Evolutionary conservation across 2,888 invertebrate genomes (phyloP).

Genomic region (Cancer borealis): DNA sequence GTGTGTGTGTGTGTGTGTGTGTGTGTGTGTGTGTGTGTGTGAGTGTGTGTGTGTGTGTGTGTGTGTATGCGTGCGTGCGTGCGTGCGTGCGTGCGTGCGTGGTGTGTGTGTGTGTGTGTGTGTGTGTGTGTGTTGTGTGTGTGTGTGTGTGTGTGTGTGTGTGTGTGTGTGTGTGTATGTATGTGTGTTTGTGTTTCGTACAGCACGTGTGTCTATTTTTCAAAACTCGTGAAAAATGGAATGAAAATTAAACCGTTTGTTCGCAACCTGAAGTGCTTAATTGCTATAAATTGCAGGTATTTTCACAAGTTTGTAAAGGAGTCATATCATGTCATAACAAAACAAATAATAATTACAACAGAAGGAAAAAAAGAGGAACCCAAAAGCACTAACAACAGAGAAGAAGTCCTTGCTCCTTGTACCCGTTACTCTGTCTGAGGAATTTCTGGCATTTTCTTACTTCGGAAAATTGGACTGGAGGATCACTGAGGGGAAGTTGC

Average conservation of each 20-base stretch:
- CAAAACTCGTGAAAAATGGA: neutral
- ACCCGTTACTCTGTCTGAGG: neutral
- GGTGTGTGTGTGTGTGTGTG: too few relatives aligned
- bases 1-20: too few relatives aligned
- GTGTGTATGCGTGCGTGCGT: too few relatives aligned
- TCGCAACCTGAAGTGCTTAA: neutral
- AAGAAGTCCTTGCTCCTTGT: neutral
- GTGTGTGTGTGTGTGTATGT: too few relatives aligned
- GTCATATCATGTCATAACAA: neutral
- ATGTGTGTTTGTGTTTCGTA: neutral
- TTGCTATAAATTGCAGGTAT: neutral
- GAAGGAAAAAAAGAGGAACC: neutral
- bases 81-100: too few relatives aligned
- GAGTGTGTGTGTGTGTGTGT: too few relatives aligned
- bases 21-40: too few relatives aligned
- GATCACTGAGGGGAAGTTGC: slow-evolving; percentile 20
- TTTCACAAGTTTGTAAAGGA: neutral
- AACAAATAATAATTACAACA: neutral
- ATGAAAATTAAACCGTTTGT: neutral
- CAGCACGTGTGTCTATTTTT: neutral
- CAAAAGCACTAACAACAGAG: neutral
- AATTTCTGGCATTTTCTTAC: slow-evolving; percentile 20
- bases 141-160: too few relatives aligned
- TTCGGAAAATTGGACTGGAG: slow-evolving; percentile 11
- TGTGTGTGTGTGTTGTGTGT: too few relatives aligned